phyloP scores from a whole-genome alignment of 2,113 vertebrate genomes.

The Donacobius atricapilla region DNA sequence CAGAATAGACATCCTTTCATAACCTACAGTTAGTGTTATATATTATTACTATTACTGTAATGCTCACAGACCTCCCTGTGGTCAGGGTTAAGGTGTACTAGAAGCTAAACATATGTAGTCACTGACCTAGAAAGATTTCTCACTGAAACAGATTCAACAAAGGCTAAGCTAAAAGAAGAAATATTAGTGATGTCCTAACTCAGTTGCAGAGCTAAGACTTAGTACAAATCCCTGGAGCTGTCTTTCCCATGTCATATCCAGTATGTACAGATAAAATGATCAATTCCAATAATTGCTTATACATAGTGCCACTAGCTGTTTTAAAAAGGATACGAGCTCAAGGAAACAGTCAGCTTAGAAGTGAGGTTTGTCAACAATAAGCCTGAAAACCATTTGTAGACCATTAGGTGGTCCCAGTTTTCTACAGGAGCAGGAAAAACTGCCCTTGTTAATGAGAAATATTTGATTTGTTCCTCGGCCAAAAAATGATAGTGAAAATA shows the following conservation, averaged over 20 bases:
- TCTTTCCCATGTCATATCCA: not conserved
- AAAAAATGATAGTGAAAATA: not conserved
- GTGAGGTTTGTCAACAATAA: not conserved
- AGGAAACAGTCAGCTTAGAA: not conserved
- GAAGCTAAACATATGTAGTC: not conserved
- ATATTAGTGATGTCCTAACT: not conserved
- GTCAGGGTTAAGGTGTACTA: not conserved
- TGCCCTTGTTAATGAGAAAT: not conserved
- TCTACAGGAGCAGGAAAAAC: not conserved
- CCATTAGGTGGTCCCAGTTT: not conserved
- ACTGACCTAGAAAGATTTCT: not conserved
- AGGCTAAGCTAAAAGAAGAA: not conserved
- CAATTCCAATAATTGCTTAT: not conserved
- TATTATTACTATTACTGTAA: not conserved
- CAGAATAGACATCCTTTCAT: conserved; percentile 25
- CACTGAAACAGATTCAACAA: not conserved
- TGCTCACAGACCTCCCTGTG: not conserved
- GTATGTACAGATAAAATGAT: not conserved
- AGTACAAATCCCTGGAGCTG: not conserved
- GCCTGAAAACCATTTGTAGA: not conserved
- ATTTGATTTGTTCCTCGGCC: not conserved
- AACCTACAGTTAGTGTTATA: not conserved
- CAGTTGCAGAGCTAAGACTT: not conserved
- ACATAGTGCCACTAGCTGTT: not conserved
- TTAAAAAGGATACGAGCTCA: not conserved